Evolutionary conservation across 2,797 vertebrate genomes (phyloP).

Genomic region (Cuniculus paca): DNA sequence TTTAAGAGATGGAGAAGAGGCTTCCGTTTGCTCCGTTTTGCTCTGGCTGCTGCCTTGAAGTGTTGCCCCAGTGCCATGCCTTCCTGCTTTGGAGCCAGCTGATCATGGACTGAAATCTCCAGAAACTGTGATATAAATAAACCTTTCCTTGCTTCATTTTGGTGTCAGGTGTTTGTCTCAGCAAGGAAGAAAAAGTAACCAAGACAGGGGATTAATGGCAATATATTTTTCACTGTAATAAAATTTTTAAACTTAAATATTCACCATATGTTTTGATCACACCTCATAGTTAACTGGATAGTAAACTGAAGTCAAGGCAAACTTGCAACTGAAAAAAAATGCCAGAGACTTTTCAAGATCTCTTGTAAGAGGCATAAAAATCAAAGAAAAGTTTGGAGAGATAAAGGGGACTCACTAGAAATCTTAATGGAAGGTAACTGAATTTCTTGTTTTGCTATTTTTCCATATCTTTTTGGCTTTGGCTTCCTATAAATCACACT

Average conservation of each 20-base stretch:
- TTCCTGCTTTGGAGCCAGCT: no score
- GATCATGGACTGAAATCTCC: no score
- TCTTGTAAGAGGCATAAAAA: neutral
- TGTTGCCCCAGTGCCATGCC: no score
- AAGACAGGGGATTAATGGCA: neutral
- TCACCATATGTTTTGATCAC: neutral
- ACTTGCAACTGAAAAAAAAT: conserved; percentile 47
- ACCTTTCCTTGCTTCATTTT: no score
- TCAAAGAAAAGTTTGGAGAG: conserved; percentile 36
- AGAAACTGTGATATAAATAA: no score
- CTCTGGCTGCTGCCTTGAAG: no score
- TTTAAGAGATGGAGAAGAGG: no score
- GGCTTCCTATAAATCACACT: neutral
- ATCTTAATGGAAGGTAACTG: neutral
- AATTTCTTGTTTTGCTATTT: neutral
- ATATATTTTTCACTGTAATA: neutral
- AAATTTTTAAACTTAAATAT: neutral
- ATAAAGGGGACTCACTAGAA: conserved; percentile 51
- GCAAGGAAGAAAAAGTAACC: no score
- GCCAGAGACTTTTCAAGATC: neutral
- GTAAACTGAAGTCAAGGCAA: conserved; percentile 6
- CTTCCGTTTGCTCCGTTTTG: no score
- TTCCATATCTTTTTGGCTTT: neutral
- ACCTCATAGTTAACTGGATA: neutral
- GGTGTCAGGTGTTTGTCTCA: no score